Evolutionary conservation across 2,888 invertebrate species (phyloP).

Genomic region (Prosopocoilus inquinatus): DNA sequence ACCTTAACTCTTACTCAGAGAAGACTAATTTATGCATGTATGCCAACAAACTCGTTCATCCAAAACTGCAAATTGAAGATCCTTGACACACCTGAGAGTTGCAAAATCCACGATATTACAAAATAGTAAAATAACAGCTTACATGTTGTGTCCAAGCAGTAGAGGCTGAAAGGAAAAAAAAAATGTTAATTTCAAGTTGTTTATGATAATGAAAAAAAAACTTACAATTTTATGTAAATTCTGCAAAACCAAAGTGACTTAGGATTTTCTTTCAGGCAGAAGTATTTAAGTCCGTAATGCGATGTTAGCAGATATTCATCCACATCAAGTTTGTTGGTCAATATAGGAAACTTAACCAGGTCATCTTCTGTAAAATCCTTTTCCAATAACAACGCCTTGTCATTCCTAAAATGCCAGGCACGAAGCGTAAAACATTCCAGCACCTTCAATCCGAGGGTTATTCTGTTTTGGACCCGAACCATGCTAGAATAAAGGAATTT

Average conservation of each 20-base stretch:
- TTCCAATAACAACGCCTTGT: slow-evolving; percentile 56
- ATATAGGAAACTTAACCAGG: slow-evolving; percentile 58
- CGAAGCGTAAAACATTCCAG: slow-evolving; percentile 75
- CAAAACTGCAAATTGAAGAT: too few relatives aligned
- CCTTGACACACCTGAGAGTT: too few relatives aligned
- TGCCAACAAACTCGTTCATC: too few relatives aligned
- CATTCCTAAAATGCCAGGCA: slow-evolving; percentile 71
- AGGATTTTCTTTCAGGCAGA: slow-evolving; percentile 76
- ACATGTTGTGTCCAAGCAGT: too few relatives aligned
- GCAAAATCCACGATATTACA: too few relatives aligned
- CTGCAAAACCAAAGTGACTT: slow-evolving; percentile 43
- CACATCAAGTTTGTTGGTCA: slow-evolving; percentile 32
- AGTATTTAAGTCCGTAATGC: slow-evolving; percentile 74
- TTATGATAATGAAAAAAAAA: background rate
- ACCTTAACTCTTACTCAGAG: too few relatives aligned
- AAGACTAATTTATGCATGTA: too few relatives aligned
- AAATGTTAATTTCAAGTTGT: too few relatives aligned
- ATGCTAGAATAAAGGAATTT: slow-evolving; percentile 49
- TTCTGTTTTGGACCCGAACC: slow-evolving; percentile 60
- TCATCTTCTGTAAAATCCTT: slow-evolving; percentile 55
- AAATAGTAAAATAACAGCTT: too few relatives aligned
- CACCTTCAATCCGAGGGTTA: slow-evolving; percentile 58
- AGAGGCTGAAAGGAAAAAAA: too few relatives aligned
- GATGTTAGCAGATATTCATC: slow-evolving; percentile 64
- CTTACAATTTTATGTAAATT: slow-evolving; percentile 10